Base-by-base conservation (phyloP, 2,797 vertebrate genomes). In the Siniperca scherzeri region DNA sequence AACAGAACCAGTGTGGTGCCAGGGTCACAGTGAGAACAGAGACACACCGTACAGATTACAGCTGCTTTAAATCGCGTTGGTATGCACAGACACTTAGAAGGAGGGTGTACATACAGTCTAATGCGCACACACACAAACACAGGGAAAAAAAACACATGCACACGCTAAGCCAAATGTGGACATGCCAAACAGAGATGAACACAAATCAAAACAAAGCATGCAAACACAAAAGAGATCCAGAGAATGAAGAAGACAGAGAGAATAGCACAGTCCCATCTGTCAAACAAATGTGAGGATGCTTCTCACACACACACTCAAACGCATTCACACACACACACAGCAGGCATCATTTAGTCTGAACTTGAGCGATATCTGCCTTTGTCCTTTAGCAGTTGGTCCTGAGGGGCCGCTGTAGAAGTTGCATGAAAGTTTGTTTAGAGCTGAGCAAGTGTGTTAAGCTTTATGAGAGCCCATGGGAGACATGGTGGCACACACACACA, bases 401-500 rank as follows among this genome's bases (percentile, higher is more conserved):
- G 77, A 71, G 92, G 91, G 93, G 91, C 83, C 25, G 52, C 78
- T 67, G 90, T 69, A 89, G 85, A 91, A 93, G 93, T 95, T 93
- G 90, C 91, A 88, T 91, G 86, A 87, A 94, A 95, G 93, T 95
- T 94, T 94, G 92, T 94, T 94, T 92, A 85, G 85, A 91, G 92
- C 93, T 79, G 85, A 93, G 87, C 88, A 44, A 93, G 91, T 93
- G 90, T 89, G 92, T 94, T 93, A 92, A 94, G 94, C 93, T 92
- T 94, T 92, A 94, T 91, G 88, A 91, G 90, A 88, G 83, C 93
- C 89, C 92, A 84, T 71, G 89, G 94, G 93, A 90, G 88, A 89
- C 61, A 30, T 87, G 83, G 84, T 87, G 88, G 69, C 89, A 81
- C 87, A 72, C 84, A 84, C 80, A 82, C 71, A 80, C 74, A 69